Evolutionary conservation across 1,140 invertebrate species (phyloP).

Genomic region (Plutomurus gul): DNA sequence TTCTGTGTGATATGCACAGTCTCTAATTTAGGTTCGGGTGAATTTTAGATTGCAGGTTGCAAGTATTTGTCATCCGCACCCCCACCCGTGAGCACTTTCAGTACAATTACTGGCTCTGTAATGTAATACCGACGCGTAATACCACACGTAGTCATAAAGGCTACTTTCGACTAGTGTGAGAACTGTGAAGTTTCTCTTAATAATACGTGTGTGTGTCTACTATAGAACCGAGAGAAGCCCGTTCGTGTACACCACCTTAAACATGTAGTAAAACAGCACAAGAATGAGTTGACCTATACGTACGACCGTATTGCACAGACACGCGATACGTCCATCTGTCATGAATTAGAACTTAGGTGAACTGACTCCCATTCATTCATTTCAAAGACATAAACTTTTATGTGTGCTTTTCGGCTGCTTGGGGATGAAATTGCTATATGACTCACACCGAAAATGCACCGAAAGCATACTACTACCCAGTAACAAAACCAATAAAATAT

Average conservation of each 20-base stretch:
- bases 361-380: conserved; percentile 27
- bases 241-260: background rate
- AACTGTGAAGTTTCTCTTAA: too few relatives aligned
- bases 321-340: conserved; percentile 31
- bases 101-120: conserved; percentile 7
- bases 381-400: conserved; percentile 26
- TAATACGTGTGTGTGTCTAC: background rate
- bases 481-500: background rate
- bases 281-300: background rate
- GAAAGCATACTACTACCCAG: background rate
- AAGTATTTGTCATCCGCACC: conserved; percentile 7
- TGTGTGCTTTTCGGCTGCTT: background rate
- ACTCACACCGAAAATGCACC: background rate
- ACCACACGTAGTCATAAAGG: too few relatives aligned
- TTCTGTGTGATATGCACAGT: background rate
- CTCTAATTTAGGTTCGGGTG: background rate
- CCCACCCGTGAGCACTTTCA: background rate
- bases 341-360: conserved; percentile 27
- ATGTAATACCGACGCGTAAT: too few relatives aligned
- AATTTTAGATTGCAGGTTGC: conserved; percentile 21
- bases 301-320: background rate
- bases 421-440: background rate
- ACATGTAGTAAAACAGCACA: background rate
- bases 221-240: background rate
- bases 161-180: too few relatives aligned